phyloP scores from a whole-genome alignment of 2,113 vertebrate species.

The Sorex araneus region DNA sequence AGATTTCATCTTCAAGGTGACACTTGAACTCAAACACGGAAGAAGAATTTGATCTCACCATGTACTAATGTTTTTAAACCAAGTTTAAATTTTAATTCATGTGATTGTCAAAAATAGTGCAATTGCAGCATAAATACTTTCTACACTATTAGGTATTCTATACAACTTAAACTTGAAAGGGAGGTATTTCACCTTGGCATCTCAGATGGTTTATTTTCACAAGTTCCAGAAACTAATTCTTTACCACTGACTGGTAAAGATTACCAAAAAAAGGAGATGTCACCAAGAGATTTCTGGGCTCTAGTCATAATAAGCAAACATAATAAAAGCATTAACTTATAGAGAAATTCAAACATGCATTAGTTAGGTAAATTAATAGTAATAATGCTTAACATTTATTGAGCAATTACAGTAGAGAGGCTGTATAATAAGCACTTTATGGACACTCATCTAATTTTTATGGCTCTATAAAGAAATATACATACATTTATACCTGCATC shows the following conservation, averaged over 20 bases:
- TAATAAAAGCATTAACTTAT: constrained; percentile 24
- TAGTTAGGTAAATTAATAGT: constrained; percentile 2
- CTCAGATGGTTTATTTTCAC: background rate
- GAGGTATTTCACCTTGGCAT: background rate
- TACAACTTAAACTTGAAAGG: background rate
- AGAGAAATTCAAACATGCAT: constrained; percentile 6
- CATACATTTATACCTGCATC: background rate
- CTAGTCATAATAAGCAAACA: background rate
- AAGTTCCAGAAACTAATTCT: constrained; percentile 31
- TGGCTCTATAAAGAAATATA: background rate
- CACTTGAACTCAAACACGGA: background rate
- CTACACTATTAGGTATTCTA: background rate
- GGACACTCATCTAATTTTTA: constrained; percentile 10
- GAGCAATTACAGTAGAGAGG: background rate
- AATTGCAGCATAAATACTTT: background rate
- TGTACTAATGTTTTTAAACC: too few species aligned
- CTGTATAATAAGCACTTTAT: background rate
- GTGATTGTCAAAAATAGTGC: background rate
- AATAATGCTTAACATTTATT: constrained; percentile 13
- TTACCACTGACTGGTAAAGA: background rate
- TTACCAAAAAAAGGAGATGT: background rate
- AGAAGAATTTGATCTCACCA: background rate
- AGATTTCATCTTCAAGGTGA: background rate
- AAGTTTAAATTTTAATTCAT: background rate
- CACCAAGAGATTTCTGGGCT: background rate